Evolutionary conservation across 1,140 invertebrate species (phyloP).

Genomic region (Cyrtorhinus lividipennis): DNA sequence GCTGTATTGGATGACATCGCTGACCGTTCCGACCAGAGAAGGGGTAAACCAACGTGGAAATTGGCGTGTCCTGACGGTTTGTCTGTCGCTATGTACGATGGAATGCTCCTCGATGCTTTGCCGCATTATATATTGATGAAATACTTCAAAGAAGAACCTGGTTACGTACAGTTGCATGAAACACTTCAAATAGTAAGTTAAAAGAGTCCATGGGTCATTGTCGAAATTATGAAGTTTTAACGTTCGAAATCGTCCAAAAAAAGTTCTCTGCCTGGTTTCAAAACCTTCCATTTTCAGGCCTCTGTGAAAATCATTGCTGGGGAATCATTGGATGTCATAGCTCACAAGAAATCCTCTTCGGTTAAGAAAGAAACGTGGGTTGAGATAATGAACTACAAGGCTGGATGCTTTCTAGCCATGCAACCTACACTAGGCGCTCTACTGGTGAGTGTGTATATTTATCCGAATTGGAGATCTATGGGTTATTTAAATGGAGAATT

Average conservation of each 20-base stretch:
- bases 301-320: background rate
- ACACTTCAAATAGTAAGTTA: background rate
- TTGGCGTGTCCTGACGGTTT: background rate
- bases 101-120: background rate
- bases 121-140: background rate
- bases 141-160: background rate
- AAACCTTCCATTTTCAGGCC: background rate
- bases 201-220: too few species aligned
- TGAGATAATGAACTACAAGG: background rate
- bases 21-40: background rate
- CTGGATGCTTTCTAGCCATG: background rate
- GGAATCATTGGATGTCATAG: background rate
- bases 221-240: too few species aligned
- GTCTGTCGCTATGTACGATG: background rate
- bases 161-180: background rate
- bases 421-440: background rate
- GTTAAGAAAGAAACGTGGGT: background rate
- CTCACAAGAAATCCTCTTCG: background rate
- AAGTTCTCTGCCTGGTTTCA: too few species aligned
- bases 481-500: background rate
- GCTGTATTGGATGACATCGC: background rate
- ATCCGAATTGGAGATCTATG: background rate
- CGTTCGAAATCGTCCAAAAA: too few species aligned
- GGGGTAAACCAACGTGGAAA: background rate
- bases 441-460: background rate